Conservation (phyloP, 1,140 invertebrate genomes). For the Papilio dardanus region DNA sequence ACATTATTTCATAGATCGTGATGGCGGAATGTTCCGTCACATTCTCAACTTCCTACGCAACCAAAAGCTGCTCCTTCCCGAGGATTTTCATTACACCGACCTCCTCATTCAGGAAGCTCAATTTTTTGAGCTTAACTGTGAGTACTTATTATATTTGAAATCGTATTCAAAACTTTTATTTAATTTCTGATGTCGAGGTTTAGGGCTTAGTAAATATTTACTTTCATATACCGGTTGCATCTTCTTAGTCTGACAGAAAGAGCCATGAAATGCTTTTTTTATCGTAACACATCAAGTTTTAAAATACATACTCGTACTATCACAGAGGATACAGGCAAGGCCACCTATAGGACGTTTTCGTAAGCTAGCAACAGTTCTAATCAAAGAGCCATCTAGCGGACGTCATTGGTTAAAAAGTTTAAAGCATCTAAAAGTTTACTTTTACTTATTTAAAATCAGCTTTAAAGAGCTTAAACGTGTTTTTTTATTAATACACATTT, state of each 20-base stretch:
- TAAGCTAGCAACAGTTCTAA: not conserved
- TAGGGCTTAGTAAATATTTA: too few relatives aligned
- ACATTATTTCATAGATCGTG: constrained; percentile 98
- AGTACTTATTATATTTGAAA: constrained; percentile 68
- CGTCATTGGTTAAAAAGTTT: not conserved
- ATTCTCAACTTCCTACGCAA: constrained; percentile 98
- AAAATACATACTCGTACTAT: too few relatives aligned
- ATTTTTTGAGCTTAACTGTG: constrained; percentile 96
- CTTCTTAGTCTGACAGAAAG: too few relatives aligned
- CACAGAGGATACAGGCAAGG: not conserved
- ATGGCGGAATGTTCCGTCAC: constrained; percentile 97
- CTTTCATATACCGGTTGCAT: too few relatives aligned
- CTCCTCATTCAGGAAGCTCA: constrained; percentile 95
- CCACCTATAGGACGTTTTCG: not conserved
- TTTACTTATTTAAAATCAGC: too few relatives aligned
- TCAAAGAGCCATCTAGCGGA: not conserved
- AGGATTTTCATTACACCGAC: constrained; percentile 94
- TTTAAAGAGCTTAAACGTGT: too few relatives aligned
- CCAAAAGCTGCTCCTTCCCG: constrained; percentile 92
- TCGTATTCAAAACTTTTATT: not conserved
- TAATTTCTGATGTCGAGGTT: too few relatives aligned
- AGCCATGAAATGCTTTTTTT: too few relatives aligned
- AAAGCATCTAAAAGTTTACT: too few relatives aligned
- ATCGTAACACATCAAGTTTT: too few relatives aligned
- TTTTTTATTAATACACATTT: not conserved